Conservation (phyloP, 2,113 vertebrate species). For the Anoura caudifer region DNA sequence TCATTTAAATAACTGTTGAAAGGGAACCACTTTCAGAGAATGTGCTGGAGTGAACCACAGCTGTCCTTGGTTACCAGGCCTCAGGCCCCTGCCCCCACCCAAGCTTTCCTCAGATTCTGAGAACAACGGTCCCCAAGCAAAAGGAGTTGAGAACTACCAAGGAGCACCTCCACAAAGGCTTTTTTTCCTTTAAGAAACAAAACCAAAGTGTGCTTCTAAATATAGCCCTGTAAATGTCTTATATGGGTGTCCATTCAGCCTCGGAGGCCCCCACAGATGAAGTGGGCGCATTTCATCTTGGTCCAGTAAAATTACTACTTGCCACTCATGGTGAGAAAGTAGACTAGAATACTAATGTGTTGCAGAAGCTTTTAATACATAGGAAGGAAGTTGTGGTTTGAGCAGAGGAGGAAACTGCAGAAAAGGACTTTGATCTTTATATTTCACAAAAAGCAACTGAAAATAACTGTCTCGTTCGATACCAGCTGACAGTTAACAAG, state of each 20-base stretch:
- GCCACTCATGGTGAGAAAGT: not conserved
- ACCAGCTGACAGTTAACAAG: conserved; percentile 37
- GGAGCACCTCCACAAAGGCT: not conserved
- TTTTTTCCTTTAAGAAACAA: not conserved
- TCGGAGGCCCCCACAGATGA: not conserved
- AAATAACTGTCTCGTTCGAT: conserved; percentile 49
- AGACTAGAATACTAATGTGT: not conserved
- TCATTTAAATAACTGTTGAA: not conserved
- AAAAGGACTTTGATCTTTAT: conserved; percentile 54
- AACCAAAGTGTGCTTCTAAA: not conserved
- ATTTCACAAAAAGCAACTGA: conserved; percentile 58
- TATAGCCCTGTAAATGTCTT: not conserved
- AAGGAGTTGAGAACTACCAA: not conserved
- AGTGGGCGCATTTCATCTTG: not conserved
- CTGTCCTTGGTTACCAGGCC: not conserved
- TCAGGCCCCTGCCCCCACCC: not conserved
- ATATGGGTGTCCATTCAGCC: not conserved
- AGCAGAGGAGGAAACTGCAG: conserved; percentile 36
- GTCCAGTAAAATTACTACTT: not conserved
- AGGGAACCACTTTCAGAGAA: not conserved
- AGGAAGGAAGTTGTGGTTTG: conserved; percentile 71
- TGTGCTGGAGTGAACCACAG: not conserved
- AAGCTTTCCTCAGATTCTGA: not conserved
- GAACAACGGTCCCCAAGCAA: not conserved
- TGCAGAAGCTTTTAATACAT: not conserved